Evolutionary conservation across 2,797 vertebrate species (phyloP).

Genomic region (Thamnophis elegans): DNA sequence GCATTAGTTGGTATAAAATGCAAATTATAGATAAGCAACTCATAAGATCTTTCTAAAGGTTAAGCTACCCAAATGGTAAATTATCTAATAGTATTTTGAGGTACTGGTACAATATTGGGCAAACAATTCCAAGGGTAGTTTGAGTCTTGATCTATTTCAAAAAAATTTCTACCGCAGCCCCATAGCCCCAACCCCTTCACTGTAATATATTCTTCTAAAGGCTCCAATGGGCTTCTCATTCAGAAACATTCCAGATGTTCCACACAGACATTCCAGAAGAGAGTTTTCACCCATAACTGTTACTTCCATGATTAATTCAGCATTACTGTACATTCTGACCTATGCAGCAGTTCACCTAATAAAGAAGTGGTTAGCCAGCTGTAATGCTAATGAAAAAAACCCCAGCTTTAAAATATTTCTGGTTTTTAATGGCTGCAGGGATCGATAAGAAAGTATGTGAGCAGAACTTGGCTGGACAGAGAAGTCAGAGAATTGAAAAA

Average conservation of each 20-base stretch:
- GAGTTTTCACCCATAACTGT: background rate
- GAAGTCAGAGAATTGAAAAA: background rate
- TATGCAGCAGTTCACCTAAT: background rate
- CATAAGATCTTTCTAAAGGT: background rate
- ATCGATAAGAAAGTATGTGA: background rate
- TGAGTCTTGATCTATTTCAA: background rate
- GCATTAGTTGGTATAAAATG: background rate
- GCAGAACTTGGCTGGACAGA: background rate
- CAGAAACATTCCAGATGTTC: background rate
- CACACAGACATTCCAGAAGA: background rate
- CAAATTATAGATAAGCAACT: background rate
- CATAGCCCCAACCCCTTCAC: background rate
- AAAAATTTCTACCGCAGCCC: background rate
- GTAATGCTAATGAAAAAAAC: background rate
- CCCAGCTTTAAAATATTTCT: background rate
- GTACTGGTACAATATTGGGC: background rate
- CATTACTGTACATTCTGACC: background rate
- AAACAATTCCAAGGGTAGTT: background rate
- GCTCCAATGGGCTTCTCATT: background rate
- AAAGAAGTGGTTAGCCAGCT: background rate
- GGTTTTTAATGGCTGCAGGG: background rate
- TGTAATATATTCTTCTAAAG: background rate
- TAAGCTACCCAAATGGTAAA: background rate
- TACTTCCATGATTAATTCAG: background rate
- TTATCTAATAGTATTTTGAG: background rate